Evolutionary conservation across 1,140 invertebrate species (phyloP), one percentile per base, ranked within the genome.

Genomic region (Planococcus citri): DNA sequence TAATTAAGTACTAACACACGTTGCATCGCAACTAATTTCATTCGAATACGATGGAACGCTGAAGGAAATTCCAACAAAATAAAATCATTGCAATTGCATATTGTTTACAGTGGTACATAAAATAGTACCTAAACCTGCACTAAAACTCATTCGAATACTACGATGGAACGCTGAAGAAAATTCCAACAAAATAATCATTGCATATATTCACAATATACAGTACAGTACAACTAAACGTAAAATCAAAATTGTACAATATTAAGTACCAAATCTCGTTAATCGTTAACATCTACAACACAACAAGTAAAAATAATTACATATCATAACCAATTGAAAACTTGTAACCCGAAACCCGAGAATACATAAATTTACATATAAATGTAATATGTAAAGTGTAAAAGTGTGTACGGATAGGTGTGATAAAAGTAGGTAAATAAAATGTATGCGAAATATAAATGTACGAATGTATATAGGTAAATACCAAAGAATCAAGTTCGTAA

Each of bases 191-290:
- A 64, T 64, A 64, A 64, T 64, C 8, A 64, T 64, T 64, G 60
- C 60, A 25, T 64, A 64, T 64, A 64, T 64, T 64, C 60, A 64
- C 22, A 64, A 64, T 64, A 64, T 64, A 64, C 60, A 64, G 24
- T 21, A n/a, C n/a, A n/a, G n/a, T n/a, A n/a, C n/a, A n/a, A n/a
- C n/a, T n/a, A n/a, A n/a, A n/a, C n/a, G n/a, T 64, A 64, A 51
- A 51, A 51, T 51, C 60, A 64, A 64, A n/a, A n/a, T n/a, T 64
- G 24, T 64, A 64, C 60, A 64, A 64, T 51, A 64, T 64, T 64
- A 64, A 64, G 60, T 64, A 64, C 60, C 25, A 24, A 24, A 64
- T 25, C 24, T 64, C 25, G 60, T 64, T 64, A 64, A 64, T 64
- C 21, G 60, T 64, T 64, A 25, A 9, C 41, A 51, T 17, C 60